Percentiles rank a stretch among this genome's conserved stretches.
phyloP scores from a whole-genome alignment of 2,113 vertebrate species.

The Columba livia region DNA sequence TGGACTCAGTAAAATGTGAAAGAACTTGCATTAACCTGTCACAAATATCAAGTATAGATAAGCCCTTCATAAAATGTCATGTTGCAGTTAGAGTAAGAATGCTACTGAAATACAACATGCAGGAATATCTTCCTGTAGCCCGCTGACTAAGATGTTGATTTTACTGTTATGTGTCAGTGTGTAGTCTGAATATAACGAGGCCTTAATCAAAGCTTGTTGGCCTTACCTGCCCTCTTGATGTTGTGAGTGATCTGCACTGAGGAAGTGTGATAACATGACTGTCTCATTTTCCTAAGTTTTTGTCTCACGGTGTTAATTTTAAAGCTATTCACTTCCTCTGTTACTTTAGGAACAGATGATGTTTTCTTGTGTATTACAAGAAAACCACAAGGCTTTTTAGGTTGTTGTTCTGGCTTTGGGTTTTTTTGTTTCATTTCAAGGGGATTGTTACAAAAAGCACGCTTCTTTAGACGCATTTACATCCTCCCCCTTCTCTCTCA shows the following conservation, averaged over 20 bases:
- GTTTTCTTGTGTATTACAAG: neutral
- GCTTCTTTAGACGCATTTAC: neutral
- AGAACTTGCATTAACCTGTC: neutral
- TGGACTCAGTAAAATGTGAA: neutral
- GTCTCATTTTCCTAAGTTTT: neutral
- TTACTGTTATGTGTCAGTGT: neutral
- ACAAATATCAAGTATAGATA: neutral
- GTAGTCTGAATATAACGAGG: neutral
- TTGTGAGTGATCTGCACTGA: neutral
- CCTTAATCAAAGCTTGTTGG: neutral
- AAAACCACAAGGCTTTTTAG: neutral
- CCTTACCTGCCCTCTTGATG: neutral
- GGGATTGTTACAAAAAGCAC: neutral
- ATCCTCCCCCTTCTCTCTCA: neutral
- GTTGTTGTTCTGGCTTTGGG: neutral
- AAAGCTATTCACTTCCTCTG: neutral
- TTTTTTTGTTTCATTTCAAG: neutral
- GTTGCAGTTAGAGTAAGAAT: neutral
- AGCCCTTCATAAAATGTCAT: neutral
- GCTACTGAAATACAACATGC: neutral
- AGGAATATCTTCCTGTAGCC: neutral
- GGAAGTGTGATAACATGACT: neutral
- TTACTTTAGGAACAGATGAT: conserved; percentile 1
- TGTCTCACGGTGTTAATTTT: neutral
- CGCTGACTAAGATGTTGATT: neutral